A percentile compares a stretch with the other conserved stretches of the same genome.
Conservation (phyloP, 2,113 vertebrate genomes). For the Paedocypris sp. region DNA sequence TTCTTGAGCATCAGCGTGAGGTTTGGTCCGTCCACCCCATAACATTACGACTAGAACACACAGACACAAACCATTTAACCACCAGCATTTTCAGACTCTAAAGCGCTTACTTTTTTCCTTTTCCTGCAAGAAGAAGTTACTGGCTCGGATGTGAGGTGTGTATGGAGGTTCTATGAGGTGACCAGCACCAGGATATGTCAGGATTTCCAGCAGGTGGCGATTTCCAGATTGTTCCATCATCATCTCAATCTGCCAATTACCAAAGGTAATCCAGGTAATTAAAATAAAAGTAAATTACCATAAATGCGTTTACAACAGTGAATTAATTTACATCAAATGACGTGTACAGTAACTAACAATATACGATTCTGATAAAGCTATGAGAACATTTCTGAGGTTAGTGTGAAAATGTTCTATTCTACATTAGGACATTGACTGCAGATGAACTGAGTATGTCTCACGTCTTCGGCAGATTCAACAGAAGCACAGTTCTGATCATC, state of each 20-base stretch:
- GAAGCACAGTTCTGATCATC: conserved; percentile 57
- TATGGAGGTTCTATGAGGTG: conserved; percentile 61
- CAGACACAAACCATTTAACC: not conserved
- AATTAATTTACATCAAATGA: no score
- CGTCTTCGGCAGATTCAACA: conserved; percentile 48
- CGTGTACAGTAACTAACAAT: no score
- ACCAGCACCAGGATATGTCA: conserved; percentile 53
- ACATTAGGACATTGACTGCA: no score
- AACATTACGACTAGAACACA: conserved; percentile 38
- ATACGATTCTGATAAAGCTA: no score
- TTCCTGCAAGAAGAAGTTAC: conserved; percentile 25
- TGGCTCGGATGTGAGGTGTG: conserved; percentile 30
- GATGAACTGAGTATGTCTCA: conserved; percentile 4
- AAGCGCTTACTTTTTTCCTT: conserved; percentile 35
- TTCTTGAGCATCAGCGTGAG: conserved; percentile 52
- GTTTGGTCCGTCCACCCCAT: conserved; percentile 47
- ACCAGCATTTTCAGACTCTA: not conserved
- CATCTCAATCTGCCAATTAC: conserved; percentile 44
- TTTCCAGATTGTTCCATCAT: conserved; percentile 42
- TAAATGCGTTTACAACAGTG: not conserved
- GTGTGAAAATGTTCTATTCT: no score
- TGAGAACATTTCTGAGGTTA: no score
- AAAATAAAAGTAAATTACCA: not conserved
- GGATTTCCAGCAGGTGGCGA: conserved; percentile 45
- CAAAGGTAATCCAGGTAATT: not conserved